Evolutionary conservation across 1,140 invertebrate genomes (phyloP), one percentile per base, ranked within the genome.

Genomic region (Sminthurides bifidus): DNA sequence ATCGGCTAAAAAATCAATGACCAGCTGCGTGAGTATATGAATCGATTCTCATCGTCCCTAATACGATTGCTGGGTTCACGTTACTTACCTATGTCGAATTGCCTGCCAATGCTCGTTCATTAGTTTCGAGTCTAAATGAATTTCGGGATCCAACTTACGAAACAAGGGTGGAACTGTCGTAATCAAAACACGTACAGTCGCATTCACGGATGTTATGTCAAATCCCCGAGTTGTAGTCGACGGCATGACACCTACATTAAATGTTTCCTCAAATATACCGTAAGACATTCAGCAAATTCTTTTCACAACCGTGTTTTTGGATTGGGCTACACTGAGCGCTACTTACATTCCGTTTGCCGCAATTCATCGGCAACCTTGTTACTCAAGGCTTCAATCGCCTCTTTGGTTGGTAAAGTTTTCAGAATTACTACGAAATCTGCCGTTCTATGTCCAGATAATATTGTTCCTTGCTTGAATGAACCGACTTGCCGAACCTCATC

Each of bases 381-480:
- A 1, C 87, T 87, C 1, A 96, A 72, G 1, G 87, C 87, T 68
- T 92, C 85, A 0, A 96, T 88, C 4, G 92, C 87, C 68, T 96
- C 92, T 68, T 88, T 87, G 14, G 92, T 96, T 1, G 95, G 95
- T 38, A 98, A 70, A 1, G 93, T 96, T 76, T 97, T 97, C n/a
- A 98, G 76, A 64, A 98, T 94, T 10, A 98, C 90, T 3, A 98
- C 92, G 64, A 98, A 85, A 70, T 98, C 93, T 19, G 93, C 94
- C 0, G 93, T 81, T 70, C 93, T 94, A 67, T 92, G 86, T 1
- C 91, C 91, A 5, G 87, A 84, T 65, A 96, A 81, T 84, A 98
- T 96, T 10, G 93, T 98, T 0, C 92, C 93, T 71, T 98, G 97
- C 70, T 98, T 98, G 67, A 92, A 96, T 0, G 92, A 93, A 0